Conservation (phyloP, 1,140 invertebrate genomes). For the Amyelois transitella region DNA sequence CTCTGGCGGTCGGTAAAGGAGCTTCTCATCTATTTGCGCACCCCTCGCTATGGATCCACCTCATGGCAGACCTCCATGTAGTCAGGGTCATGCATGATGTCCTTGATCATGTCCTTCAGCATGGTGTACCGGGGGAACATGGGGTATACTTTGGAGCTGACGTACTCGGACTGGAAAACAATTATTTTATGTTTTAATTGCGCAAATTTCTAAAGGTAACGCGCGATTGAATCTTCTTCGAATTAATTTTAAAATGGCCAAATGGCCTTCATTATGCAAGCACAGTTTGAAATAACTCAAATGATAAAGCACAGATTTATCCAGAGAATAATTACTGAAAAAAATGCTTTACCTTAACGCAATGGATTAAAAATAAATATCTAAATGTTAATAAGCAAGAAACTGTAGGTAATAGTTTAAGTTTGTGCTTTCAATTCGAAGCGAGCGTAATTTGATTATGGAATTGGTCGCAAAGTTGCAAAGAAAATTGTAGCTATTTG, state of each 20-base stretch:
- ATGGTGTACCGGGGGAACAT: constrained; percentile 95
- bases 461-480: background rate
- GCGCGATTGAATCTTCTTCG: too few relatives aligned
- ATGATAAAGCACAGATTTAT: too few relatives aligned
- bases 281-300: too few relatives aligned
- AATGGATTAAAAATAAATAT: too few relatives aligned
- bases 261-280: too few relatives aligned
- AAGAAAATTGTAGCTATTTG: background rate
- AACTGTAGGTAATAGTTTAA: background rate
- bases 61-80: constrained; percentile 97
- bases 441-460: background rate
- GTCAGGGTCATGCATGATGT: constrained; percentile 93
- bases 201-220: too few relatives aligned
- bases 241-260: too few relatives aligned
- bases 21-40: constrained; percentile 69
- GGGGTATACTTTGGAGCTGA: constrained; percentile 91
- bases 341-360: too few relatives aligned
- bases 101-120: constrained; percentile 96
- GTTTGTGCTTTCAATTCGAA: background rate
- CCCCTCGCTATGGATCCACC: constrained; percentile 79
- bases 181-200: constrained; percentile 10
- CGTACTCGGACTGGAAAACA: constrained; percentile 86
- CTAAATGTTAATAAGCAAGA: background rate
- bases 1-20: constrained; percentile 61
- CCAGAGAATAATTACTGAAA: too few relatives aligned